Conservation (phyloP, 2,888 invertebrate species). For the Folsomia candida region DNA sequence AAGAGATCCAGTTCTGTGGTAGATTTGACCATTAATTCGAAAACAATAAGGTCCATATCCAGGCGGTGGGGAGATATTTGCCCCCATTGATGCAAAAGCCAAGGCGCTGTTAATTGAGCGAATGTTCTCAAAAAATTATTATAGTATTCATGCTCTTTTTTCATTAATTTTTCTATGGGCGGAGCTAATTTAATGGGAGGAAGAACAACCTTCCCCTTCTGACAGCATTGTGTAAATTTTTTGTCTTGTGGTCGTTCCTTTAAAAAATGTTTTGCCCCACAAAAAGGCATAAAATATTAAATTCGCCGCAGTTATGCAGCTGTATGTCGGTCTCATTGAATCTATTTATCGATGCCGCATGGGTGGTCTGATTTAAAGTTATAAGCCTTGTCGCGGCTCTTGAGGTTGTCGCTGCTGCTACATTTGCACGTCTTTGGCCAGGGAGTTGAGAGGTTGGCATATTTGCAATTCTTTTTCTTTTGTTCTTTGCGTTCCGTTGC, state of each 20-base stretch:
- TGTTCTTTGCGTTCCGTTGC: no score
- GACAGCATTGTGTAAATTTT: conserved; percentile 29
- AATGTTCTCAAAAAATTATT: conserved; percentile 26
- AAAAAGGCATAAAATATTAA: no score
- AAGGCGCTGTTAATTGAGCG: conserved; percentile 38
- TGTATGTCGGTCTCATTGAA: no score
- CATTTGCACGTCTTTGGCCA: no score
- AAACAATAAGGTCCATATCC: conserved; percentile 28
- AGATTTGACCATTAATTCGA: conserved; percentile 45
- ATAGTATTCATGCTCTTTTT: not conserved
- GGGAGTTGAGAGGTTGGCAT: no score
- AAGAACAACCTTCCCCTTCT: conserved; percentile 32
- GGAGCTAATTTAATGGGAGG: not conserved
- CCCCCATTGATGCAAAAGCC: conserved; percentile 45
- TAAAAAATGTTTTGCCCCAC: conserved; percentile 23
- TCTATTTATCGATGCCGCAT: no score
- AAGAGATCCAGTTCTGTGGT: conserved; percentile 31
- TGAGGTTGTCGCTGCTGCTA: no score
- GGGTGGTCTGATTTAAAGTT: no score
- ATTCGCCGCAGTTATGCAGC: no score
- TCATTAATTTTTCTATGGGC: conserved; percentile 10
- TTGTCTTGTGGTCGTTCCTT: conserved; percentile 12
- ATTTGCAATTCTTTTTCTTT: no score
- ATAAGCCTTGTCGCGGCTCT: no score
- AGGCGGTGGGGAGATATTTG: conserved; percentile 8